A percentile compares a stretch with the other conserved stretches of the same genome.
Evolutionary conservation across 1,140 invertebrate genomes (phyloP).

Genomic region (Heliconius nattereri): DNA sequence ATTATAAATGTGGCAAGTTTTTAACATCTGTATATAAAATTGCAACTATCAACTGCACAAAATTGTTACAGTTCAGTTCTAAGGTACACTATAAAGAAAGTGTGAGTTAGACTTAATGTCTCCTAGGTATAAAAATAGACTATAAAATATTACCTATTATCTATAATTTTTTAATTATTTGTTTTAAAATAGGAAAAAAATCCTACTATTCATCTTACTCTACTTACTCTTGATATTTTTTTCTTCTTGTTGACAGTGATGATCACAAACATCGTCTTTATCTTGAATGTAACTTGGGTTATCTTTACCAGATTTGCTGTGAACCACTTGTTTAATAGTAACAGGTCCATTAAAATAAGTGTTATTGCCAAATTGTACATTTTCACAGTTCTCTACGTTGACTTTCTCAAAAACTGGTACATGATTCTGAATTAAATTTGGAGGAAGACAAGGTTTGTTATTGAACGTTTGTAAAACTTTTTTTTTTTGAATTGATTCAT

Average conservation of each 20-base stretch:
- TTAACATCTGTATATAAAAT: too few relatives aligned
- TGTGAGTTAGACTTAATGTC: too few relatives aligned
- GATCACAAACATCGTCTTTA: constrained; percentile 47
- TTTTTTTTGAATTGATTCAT: constrained; percentile 37
- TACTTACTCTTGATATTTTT: constrained; percentile 47
- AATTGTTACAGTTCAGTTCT: too few relatives aligned
- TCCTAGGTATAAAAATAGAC: too few relatives aligned
- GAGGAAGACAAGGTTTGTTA: constrained; percentile 42
- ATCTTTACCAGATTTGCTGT: constrained; percentile 59
- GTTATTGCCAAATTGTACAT: constrained; percentile 71
- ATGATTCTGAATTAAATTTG: constrained; percentile 47
- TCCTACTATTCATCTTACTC: background rate
- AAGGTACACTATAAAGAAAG: too few relatives aligned
- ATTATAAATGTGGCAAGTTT: too few relatives aligned
- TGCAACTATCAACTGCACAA: too few relatives aligned
- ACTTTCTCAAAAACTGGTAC: constrained; percentile 56
- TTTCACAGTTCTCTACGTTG: constrained; percentile 58
- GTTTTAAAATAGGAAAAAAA: too few relatives aligned
- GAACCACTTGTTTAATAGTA: constrained; percentile 66
- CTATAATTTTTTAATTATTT: too few relatives aligned
- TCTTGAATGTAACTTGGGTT: constrained; percentile 58
- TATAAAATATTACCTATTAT: too few relatives aligned
- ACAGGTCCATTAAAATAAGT: constrained; percentile 74
- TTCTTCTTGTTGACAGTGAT: constrained; percentile 21
- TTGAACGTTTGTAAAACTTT: constrained; percentile 43